Base-by-base conservation (phyloP, 2,888 invertebrate genomes). In the Thelaira solivaga region DNA sequence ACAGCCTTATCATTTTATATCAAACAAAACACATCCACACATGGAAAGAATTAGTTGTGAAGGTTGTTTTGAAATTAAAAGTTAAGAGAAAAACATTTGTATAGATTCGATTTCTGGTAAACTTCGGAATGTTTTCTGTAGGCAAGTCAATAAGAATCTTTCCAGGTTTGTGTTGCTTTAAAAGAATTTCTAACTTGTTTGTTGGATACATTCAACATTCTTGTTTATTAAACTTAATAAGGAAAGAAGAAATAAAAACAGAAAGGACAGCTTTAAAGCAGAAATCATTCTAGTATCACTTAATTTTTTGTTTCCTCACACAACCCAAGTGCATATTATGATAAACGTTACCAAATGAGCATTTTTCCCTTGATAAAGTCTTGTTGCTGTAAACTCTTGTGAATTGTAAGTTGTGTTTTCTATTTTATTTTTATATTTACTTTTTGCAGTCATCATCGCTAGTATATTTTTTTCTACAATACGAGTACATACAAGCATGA, bases 281-380 rank as follows among this genome's bases (percentile, higher is more conserved):
- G 51, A 43, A 67, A 55, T 68, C 45, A 34, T 43, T 69, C 39
- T 67, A 45, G 20, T 41, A 41, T 13, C 62, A 31, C 29, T 62
- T 67, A 47, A 41, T 36, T 57, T 57, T 51, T 69, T 36, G 16
- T 53, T 47, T n/a, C 34, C 10, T n/a, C 11, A 31, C 62, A 39
- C 49, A 10, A 6, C 57, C 39, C 43, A 49, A 65, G 72, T 76
- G 68, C 62, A 68, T 73, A 74, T 79, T 82, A 76, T 79, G 75
- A 81, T 76, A 81, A 81, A 81, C 72, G 80, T 64, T 71, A 62
- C 78, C 76, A 82, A 82, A 80, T 80, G 80, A 82, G 59, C 81
- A 82, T 73, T 67, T 55, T 74, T 71, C 64, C 64, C 68, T 53
- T 22, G 51, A 31, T 47, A 47, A 31, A 43, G 41, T 36, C 24